Conservation (phyloP, 2,113 vertebrate genomes). For the Phyllostomus hastatus region DNA sequence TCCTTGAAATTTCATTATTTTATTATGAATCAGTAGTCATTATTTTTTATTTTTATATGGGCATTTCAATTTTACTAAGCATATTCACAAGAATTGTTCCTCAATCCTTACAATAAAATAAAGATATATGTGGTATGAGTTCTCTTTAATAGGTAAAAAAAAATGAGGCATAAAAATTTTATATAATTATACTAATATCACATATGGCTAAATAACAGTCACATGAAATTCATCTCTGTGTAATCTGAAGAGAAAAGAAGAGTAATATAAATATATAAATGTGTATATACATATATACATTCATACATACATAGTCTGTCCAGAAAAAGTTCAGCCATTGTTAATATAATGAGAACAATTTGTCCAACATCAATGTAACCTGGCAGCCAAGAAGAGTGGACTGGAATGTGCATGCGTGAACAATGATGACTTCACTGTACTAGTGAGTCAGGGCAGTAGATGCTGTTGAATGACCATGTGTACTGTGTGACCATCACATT, state of each 20-base stretch:
- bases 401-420: no score
- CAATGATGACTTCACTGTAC: no score
- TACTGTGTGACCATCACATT: no score
- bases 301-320: no score
- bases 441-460: no score
- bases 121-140: neutral
- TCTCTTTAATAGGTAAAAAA: neutral
- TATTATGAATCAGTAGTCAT: neutral
- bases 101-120: neutral
- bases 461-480: no score
- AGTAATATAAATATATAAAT: neutral
- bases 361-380: no score
- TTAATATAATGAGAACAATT: no score
- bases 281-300: no score
- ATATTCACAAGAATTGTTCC: neutral
- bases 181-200: neutral
- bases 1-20: neutral
- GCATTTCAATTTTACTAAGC: neutral
- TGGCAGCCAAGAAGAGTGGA: no score
- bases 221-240: neutral
- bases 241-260: neutral
- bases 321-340: no score
- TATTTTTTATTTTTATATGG: neutral
- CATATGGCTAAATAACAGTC: neutral
- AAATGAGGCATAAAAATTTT: neutral